These are phyloP conservation scores for Zaprionus capensis DNA, from an alignment of 1,140 invertebrate genomes.

Conservation along the genomic window DNA sequence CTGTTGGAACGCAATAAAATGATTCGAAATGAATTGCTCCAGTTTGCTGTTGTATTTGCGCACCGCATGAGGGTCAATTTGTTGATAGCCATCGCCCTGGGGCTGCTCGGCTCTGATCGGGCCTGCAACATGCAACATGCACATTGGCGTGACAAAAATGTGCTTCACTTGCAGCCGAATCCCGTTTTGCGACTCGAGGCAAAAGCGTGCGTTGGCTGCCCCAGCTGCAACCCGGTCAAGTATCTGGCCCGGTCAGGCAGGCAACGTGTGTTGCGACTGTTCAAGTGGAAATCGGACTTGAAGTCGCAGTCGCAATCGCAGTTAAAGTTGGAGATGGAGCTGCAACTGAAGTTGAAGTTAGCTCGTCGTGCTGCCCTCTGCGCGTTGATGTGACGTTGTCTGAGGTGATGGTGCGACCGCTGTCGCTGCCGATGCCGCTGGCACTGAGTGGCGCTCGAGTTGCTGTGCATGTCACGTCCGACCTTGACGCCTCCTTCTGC, in stretches of 20 bases:
- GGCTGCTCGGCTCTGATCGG: background rate
- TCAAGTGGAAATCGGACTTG: slow-evolving; percentile 6
- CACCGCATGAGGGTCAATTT: slow-evolving; percentile 52
- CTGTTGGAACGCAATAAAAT: slow-evolving; percentile 25
- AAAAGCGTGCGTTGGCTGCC: slow-evolving; percentile 19
- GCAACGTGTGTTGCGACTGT: background rate
- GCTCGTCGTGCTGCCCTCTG: slow-evolving; percentile 15
- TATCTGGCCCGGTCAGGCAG: background rate
- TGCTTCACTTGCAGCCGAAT: slow-evolving; percentile 24
- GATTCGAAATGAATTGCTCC: slow-evolving; percentile 39
- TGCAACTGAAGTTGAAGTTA: slow-evolving; percentile 11
- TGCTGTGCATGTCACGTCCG: slow-evolving; percentile 62
- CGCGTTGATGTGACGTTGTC: slow-evolving; percentile 37
- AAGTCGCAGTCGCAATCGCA: background rate
- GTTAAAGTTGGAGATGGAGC: background rate
- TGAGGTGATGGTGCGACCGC: slow-evolving; percentile 23
- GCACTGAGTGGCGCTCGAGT: slow-evolving; percentile 53
- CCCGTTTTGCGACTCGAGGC: slow-evolving; percentile 10
- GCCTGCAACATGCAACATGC: slow-evolving; percentile 44
- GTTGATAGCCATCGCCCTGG: slow-evolving; percentile 44
- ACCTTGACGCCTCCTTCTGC: slow-evolving; percentile 58
- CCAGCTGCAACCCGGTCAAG: slow-evolving; percentile 30
- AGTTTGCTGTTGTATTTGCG: slow-evolving; percentile 18
- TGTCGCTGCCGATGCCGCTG: slow-evolving; percentile 17
- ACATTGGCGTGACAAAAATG: slow-evolving; percentile 55